phyloP scores from a whole-genome alignment of 2,113 vertebrate genomes.

The Sus scrofa region DNA sequence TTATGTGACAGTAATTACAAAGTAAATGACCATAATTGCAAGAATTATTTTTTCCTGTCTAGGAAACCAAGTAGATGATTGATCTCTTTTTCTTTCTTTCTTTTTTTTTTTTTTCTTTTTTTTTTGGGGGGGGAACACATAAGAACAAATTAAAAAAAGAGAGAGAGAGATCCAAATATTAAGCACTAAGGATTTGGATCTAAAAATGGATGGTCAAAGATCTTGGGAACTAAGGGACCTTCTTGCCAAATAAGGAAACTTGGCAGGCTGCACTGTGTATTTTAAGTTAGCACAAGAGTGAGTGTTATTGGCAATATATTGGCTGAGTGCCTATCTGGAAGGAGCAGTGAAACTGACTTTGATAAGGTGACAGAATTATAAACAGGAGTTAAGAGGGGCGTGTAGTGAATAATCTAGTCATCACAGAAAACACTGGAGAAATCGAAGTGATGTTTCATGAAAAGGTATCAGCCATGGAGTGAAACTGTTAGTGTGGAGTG shows the following conservation, averaged over 20 bases:
- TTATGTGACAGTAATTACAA: conserved; percentile 45
- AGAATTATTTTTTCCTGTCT: conserved; percentile 19
- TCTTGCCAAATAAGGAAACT: conserved; percentile 91
- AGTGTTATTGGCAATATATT: conserved; percentile 90
- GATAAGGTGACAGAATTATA: conserved; percentile 6
- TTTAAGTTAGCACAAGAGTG: conserved; percentile 88
- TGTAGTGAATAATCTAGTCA: conserved; percentile 36
- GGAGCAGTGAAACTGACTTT: conserved; percentile 80
- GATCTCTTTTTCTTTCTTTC: conserved; percentile 19
- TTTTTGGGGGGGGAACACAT: conserved; percentile 66
- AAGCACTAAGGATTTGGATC: conserved; percentile 82
- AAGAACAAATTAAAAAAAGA: conserved; percentile 58
- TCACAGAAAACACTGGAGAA: conserved; percentile 60
- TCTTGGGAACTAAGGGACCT: conserved; percentile 87
- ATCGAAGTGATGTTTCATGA: conserved; percentile 61
- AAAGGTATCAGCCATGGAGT: conserved; percentile 53
- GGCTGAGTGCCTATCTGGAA: conserved; percentile 85
- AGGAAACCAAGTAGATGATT: conserved; percentile 38
- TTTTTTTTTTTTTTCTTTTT: too few species aligned
- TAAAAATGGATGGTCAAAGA: conserved; percentile 90
- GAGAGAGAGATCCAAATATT: conserved; percentile 74
- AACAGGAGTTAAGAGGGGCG: conserved; percentile 36
- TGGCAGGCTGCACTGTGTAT: conserved; percentile 88
- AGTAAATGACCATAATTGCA: conserved; percentile 26
- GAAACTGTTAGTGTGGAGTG: conserved; percentile 11